phyloP scores from a whole-genome alignment of 2,113 vertebrate species.

The Gobio gobio region DNA sequence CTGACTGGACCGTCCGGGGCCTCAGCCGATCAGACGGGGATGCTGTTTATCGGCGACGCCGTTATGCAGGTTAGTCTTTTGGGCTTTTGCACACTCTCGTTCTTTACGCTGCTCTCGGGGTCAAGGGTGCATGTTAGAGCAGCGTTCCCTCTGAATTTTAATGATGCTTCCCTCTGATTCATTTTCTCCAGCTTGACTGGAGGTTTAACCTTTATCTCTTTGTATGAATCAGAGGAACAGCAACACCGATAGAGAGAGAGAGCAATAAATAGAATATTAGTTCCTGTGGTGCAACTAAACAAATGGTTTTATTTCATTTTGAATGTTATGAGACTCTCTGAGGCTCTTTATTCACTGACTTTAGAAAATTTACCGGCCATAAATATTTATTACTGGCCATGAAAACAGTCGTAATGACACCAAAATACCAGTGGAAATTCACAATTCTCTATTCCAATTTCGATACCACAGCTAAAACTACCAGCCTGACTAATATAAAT shows the following conservation, averaged over 20 bases:
- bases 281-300: neutral
- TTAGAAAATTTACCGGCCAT: too few species aligned
- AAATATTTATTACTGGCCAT: too few species aligned
- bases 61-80: slow-evolving; percentile 87
- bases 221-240: slow-evolving; percentile 40
- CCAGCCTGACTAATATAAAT: too few species aligned
- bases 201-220: slow-evolving; percentile 56
- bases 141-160: slow-evolving; percentile 51
- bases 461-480: too few species aligned
- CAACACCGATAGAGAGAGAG: neutral
- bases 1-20: slow-evolving; percentile 68
- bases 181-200: slow-evolving; percentile 47
- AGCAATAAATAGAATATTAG: slow-evolving; percentile 20
- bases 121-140: slow-evolving; percentile 48
- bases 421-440: too few species aligned
- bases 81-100: slow-evolving; percentile 39
- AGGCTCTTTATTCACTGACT: neutral
- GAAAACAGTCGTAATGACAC: too few species aligned
- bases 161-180: slow-evolving; percentile 50
- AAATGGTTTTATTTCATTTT: neutral
- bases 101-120: slow-evolving; percentile 47
- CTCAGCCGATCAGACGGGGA: slow-evolving; percentile 90
- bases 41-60: slow-evolving; percentile 92
- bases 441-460: too few species aligned
- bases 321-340: neutral